phyloP scores from a whole-genome alignment of 30 jellyfish, hydroid and myxozoan species.

The Chironex yamaguchii region DNA sequence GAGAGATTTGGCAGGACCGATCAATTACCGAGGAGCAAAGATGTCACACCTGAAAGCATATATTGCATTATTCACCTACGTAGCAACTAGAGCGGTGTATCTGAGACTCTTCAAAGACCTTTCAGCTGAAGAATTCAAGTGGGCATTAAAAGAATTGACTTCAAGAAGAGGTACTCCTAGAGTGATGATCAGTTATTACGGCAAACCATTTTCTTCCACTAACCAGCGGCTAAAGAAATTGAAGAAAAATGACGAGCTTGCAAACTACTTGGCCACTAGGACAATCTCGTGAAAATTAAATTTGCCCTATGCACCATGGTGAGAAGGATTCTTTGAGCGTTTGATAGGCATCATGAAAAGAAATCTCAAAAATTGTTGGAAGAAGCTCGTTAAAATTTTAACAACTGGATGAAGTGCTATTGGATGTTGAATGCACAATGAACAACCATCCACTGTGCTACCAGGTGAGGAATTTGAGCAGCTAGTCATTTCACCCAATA shows the following conservation, averaged over 20 bases:
- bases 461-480: conserved; percentile 64
- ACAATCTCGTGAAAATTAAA: conserved; percentile 37
- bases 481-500: conserved; percentile 62
- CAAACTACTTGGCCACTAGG: conserved; percentile 34
- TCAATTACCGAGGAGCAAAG: not conserved
- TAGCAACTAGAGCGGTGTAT: conserved; percentile 37
- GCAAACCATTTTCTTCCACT: conserved; percentile 35
- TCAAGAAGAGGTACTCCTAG: conserved; percentile 56
- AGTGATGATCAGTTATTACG: conserved; percentile 53
- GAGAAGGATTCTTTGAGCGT: conserved; percentile 69
- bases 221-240: conserved; percentile 32
- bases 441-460: conserved; percentile 63
- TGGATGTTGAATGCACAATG: conserved; percentile 40
- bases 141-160: conserved; percentile 32
- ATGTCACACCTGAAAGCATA: conserved; percentile 15
- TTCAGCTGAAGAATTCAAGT: conserved; percentile 47
- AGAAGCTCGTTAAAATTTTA: conserved; percentile 5
- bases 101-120: conserved; percentile 39
- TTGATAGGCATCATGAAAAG: conserved; percentile 45
- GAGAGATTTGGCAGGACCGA: conserved; percentile 62
- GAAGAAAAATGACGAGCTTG: conserved; percentile 31
- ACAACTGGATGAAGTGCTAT: conserved; percentile 33
- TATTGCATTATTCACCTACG: conserved; percentile 36
- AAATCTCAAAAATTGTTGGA: conserved; percentile 31
- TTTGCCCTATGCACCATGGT: conserved; percentile 68